phyloP scores from a whole-genome alignment of 2,797 vertebrate genomes.

The Lophius americanus region DNA sequence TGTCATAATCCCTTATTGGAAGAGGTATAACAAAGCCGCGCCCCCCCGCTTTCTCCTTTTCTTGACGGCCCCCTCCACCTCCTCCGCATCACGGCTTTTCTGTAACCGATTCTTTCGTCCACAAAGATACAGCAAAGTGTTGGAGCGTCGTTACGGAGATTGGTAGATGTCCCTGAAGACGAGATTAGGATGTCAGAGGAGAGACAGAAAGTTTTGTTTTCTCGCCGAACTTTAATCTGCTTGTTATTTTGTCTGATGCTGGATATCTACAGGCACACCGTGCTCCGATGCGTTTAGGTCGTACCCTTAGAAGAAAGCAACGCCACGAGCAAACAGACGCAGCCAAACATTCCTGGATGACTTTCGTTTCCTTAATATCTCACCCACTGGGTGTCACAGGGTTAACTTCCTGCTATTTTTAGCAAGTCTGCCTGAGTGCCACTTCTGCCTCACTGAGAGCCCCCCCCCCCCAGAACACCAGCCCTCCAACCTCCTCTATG shows the following conservation, averaged over 20 bases:
- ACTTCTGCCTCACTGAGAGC: constrained; percentile 77
- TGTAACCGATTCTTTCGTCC: neutral
- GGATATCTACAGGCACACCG: constrained; percentile 29
- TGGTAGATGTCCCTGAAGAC: constrained; percentile 42
- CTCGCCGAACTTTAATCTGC: constrained; percentile 49
- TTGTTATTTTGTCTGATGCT: constrained; percentile 41
- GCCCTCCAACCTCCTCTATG: constrained; percentile 53
- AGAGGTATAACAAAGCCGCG: constrained; percentile 60
- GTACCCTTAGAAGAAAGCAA: too few species aligned
- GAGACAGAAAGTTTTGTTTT: constrained; percentile 26
- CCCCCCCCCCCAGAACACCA: constrained; percentile 70
- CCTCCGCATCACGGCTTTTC: constrained; percentile 4
- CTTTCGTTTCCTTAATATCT: constrained; percentile 49
- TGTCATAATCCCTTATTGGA: constrained; percentile 81
- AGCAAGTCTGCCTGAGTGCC: constrained; percentile 80
- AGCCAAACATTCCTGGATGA: neutral
- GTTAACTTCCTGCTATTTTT: constrained; percentile 87
- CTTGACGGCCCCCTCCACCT: neutral
- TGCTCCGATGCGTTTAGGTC: neutral
- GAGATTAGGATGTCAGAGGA: constrained; percentile 35
- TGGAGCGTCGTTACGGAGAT: too few species aligned
- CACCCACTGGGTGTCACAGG: constrained; percentile 22
- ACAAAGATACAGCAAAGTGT: too few species aligned
- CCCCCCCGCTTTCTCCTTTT: constrained; percentile 2
- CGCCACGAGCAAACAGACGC: neutral